These are phyloP conservation scores for Alligator sinensis DNA, from an alignment of 2,113 vertebrate genomes.

Conservation along the genomic window DNA sequence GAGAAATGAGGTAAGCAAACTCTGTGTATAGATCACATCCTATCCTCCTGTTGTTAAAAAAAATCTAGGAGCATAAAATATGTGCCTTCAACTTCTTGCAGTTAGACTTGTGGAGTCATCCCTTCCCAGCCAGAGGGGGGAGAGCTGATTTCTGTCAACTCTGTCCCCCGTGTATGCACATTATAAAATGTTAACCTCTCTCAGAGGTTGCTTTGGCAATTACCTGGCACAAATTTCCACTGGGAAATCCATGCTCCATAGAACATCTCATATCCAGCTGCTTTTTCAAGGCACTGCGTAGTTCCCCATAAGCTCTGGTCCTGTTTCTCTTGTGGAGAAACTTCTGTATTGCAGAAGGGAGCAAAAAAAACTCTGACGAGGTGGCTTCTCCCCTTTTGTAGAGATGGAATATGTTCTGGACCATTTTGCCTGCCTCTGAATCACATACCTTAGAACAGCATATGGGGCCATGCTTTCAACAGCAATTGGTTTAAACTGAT, in stretches of 20 bases:
- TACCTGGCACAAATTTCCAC: neutral
- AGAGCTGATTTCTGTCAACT: fast-evolving
- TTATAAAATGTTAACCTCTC: neutral
- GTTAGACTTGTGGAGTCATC: neutral
- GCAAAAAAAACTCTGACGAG: neutral
- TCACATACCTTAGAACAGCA: neutral
- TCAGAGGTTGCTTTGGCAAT: neutral
- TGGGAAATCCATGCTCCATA: neutral
- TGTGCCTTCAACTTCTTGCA: neutral
- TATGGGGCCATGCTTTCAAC: neutral
- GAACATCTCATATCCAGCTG: neutral
- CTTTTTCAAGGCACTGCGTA: neutral
- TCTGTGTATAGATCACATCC: neutral
- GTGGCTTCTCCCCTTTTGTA: neutral
- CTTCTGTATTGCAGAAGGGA: fast-evolving
- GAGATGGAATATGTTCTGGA: fast-evolving
- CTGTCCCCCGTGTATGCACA: fast-evolving
- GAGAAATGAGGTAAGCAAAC: neutral
- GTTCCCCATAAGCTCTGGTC: neutral
- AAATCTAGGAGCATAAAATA: neutral
- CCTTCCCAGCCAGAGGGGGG: neutral
- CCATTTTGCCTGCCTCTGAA: neutral
- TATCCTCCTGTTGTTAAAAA: neutral
- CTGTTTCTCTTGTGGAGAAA: neutral
- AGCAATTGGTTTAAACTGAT: conserved; percentile 4